Evolutionary conservation across 2,113 vertebrate species (phyloP).

Genomic region (Nansenia antarctica): DNA sequence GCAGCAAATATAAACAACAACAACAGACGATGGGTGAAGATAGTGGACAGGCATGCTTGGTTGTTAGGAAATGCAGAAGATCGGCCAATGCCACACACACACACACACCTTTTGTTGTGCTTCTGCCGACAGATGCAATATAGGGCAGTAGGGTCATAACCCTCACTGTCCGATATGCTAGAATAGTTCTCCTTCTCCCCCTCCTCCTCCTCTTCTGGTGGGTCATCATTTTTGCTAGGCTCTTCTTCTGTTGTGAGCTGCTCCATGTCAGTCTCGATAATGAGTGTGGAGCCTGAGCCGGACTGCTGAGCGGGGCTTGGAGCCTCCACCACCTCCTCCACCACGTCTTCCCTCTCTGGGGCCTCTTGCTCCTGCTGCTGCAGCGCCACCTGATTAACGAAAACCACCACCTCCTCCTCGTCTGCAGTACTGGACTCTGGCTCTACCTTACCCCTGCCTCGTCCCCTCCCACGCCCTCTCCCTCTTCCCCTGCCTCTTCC

Average conservation of each 20-base stretch:
- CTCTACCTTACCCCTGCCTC: conserved; percentile 55
- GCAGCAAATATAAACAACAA: background rate
- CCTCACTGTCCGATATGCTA: conserved; percentile 72
- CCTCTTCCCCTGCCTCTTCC: conserved; percentile 40
- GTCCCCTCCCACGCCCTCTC: conserved; percentile 55
- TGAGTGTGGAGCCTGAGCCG: conserved; percentile 60
- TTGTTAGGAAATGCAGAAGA: background rate
- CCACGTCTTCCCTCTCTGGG: conserved; percentile 27
- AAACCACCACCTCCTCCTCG: conserved; percentile 55
- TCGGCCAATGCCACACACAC: background rate
- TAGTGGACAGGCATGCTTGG: background rate
- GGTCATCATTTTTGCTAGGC: conserved; percentile 58
- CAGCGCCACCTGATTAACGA: conserved; percentile 42
- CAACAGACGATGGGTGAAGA: background rate
- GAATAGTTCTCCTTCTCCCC: conserved; percentile 33
- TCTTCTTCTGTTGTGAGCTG: conserved; percentile 15
- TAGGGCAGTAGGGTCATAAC: conserved; percentile 78
- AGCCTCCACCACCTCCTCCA: conserved; percentile 44
- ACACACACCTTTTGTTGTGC: conserved; percentile 84
- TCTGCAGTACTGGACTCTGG: conserved; percentile 45
- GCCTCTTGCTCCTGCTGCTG: conserved; percentile 60
- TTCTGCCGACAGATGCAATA: conserved; percentile 90
- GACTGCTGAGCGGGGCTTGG: conserved; percentile 58
- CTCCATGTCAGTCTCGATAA: conserved; percentile 53
- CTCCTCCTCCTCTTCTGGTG: conserved; percentile 26